These are phyloP conservation scores for Ceratina japonica DNA, from an alignment of 1,140 invertebrate species.

Conservation along the genomic window DNA sequence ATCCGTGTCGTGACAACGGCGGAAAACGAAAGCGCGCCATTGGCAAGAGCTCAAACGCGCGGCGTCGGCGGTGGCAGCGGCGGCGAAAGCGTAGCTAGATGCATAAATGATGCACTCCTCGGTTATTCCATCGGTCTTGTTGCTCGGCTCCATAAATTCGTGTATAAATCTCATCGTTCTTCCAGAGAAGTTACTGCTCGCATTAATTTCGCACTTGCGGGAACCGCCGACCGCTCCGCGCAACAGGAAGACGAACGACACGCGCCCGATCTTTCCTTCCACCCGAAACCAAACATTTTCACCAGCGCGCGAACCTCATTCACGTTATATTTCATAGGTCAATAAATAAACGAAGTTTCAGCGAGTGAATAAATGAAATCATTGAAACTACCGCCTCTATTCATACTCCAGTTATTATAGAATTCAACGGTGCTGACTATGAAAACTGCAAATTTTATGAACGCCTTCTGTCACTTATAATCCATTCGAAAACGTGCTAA, in stretches of 20 bases:
- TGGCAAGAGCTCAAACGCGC: constrained; percentile 33
- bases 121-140: constrained; percentile 60
- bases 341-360: neutral
- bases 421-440: too few relatives aligned
- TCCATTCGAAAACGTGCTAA: too few relatives aligned
- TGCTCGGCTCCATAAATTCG: constrained; percentile 54
- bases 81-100: constrained; percentile 39
- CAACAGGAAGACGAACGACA: constrained; percentile 48
- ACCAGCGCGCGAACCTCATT: neutral
- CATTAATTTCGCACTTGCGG: constrained; percentile 60
- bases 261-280: constrained; percentile 27
- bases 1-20: neutral
- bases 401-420: too few relatives aligned
- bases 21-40: constrained; percentile 4
- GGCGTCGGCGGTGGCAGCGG: too few relatives aligned
- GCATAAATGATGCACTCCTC: constrained; percentile 52
- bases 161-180: constrained; percentile 52
- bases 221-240: constrained; percentile 43
- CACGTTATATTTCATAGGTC: neutral
- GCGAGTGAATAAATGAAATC: too few relatives aligned
- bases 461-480: too few relatives aligned
- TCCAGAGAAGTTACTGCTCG: constrained; percentile 57
- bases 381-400: too few relatives aligned
- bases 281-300: constrained; percentile 22
- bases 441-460: too few relatives aligned